Evolutionary conservation across 2,113 vertebrate species (phyloP).

Genomic region (Albula glossodonta): DNA sequence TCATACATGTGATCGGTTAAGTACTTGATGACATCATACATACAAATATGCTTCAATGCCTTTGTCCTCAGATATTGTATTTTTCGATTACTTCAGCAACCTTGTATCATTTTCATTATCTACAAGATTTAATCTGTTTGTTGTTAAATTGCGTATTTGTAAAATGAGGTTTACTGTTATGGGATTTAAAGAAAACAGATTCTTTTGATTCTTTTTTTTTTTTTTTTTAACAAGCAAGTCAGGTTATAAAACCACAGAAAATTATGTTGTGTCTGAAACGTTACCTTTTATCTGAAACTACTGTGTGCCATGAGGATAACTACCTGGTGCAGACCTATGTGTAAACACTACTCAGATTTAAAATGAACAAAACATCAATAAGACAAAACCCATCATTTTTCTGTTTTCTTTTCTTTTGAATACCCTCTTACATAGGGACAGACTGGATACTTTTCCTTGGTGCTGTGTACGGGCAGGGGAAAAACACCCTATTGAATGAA

Average conservation of each 20-base stretch:
- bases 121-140: too few relatives aligned
- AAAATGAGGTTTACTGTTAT: too few relatives aligned
- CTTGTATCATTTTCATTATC: too few relatives aligned
- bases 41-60: too few relatives aligned
- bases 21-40: too few relatives aligned
- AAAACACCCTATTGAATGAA: neutral
- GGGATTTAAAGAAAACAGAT: too few relatives aligned
- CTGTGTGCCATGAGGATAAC: constrained; percentile 36
- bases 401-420: neutral
- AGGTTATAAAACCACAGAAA: constrained; percentile 6
- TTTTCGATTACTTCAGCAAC: too few relatives aligned
- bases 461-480: neutral
- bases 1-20: too few relatives aligned
- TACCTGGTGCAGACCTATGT: constrained; percentile 51
- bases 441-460: neutral
- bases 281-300: constrained; percentile 20
- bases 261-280: neutral
- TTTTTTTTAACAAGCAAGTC: too few relatives aligned
- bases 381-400: constrained; percentile 28
- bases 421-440: neutral
- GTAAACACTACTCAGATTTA: constrained; percentile 49
- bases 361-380: constrained; percentile 36
- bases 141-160: too few relatives aligned
- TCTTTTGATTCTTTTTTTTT: too few relatives aligned
- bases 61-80: too few relatives aligned